Base-by-base conservation (phyloP, 1,140 invertebrate genomes). In the Hyphantria cunea region DNA sequence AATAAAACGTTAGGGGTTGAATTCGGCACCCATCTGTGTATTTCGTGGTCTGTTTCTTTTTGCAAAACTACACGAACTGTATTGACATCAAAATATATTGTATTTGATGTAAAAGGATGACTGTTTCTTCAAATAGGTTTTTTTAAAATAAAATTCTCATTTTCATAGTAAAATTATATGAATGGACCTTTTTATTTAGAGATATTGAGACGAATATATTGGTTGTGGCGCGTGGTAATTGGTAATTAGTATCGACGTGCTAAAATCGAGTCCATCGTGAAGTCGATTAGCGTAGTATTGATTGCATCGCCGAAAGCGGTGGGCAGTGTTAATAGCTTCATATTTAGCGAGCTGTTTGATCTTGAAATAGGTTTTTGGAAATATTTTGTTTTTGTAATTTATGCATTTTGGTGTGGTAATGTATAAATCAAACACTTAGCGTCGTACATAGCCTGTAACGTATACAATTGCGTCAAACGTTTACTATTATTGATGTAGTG, bases 361-460 rank as follows among this genome's bases (percentile, higher is more conserved):
- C 74, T 76, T 68, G 72, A 80, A 74, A 84, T 76, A 72, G 78
- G 53, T 62, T 65, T 70, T 77, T 78, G 68, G 69, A 73, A 80
- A 72, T 55, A 75, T 65, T 78, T 82, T 86, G 83, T 86, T 80
- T 86, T 78, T 82, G 66, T 78, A 63, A 70, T 70, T 56, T 67
- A 71, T 84, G 80, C 81, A 74, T 80, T 81, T 81, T 70, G 74
- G 70, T 64, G 62, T 76, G 80, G 69, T 85, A 86, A 86, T 84
- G 39, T 61, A 15, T 70, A 68, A 66, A 37, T 15, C 68, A 83
- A 82, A 84, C 76, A 84, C 17, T 25, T 49, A 56, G 42, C 49
- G 47, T 62, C 58, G 68, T 54, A 64, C 56, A 63, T 45, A 69
- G 55, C 72, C 68, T 13, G 58, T 61, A 66, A 64, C 65, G 71